Base-by-base conservation (phyloP, 2,888 invertebrate species). In the Drosophila rubida region DNA sequence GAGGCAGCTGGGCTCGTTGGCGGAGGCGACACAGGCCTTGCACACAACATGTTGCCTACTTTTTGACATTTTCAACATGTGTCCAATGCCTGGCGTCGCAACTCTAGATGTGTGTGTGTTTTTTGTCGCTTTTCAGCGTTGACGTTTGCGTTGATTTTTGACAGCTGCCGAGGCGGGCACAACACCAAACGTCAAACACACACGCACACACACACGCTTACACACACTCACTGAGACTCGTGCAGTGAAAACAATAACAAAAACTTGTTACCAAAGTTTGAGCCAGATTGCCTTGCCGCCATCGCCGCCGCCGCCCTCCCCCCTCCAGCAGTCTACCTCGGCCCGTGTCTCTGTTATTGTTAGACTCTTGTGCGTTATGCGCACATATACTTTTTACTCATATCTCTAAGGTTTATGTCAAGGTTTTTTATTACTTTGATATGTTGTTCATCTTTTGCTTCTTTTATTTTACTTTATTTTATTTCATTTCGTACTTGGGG, bases 111-210 rank as follows among this genome's bases (percentile, higher is more conserved):
- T 9, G 25, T 23, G 11, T 35, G 49, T 27, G 46, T 14, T 71
- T 71, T 69, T 68, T 75, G 75, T 70, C 68, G 72, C 72, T 78
- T 78, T 78, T 76, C 69, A 79, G 75, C 78, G 80, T 74, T 85
- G 84, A 87, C 83, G 78, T 77, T 80, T 87, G 75, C 81, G 83
- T 81, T 86, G 87, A 87, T 87, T 87, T 85, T 75, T 86, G 87
- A 87, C 86, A 87, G 84, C 84, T 86, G 87, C 84, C 87, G 80
- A 74, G 78, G 77, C 75, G 57, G 65, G 71, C 69, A 69, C 71
- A 83, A 76, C 54, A 66, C 63, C 63, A 45, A 78, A 60, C 51
- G 57, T 72, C 70, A 78, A 54, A 59, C 57, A 65, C 54, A 68
- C 61, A 66, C 51, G 41, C 53, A 45, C 46, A 32, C 30, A 60